Conservation (phyloP, 1,140 invertebrate species). For the Apis cerana region DNA sequence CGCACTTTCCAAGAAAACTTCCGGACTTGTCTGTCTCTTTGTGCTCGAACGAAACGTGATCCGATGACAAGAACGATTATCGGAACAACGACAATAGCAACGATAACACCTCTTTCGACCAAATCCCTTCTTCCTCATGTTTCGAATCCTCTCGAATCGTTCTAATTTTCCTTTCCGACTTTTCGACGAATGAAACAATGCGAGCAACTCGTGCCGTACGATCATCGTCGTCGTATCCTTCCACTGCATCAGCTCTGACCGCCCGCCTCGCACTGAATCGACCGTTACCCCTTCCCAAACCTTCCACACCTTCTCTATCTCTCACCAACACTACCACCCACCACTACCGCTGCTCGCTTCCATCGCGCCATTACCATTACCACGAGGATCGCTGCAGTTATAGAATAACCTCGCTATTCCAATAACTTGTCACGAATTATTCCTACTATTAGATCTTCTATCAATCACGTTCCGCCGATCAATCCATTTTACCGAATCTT, state of each 20-base stretch:
- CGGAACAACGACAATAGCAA: neutral
- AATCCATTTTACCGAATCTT: neutral
- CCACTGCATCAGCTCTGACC: constrained; percentile 55
- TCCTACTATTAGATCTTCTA: neutral
- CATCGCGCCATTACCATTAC: neutral
- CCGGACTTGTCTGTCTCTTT: neutral
- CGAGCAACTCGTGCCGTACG: no score
- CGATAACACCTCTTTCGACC: neutral
- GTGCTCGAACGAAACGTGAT: neutral
- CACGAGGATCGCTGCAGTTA: neutral
- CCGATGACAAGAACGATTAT: neutral
- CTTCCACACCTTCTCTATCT: neutral
- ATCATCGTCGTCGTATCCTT: constrained; percentile 21
- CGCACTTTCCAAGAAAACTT: neutral
- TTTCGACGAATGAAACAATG: no score
- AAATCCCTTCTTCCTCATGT: neutral
- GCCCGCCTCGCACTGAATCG: constrained; percentile 68
- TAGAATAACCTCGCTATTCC: neutral
- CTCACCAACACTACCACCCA: neutral
- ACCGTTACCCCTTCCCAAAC: constrained; percentile 55
- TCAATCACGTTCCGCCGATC: neutral
- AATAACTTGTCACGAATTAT: constrained; percentile 30
- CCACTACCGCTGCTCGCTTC: neutral
- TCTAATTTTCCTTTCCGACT: neutral
- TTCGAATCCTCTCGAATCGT: neutral